Percentiles rank a stretch among this genome's conserved stretches.
Conservation (phyloP, 2,888 invertebrate genomes). For the Apamea epomidion region DNA sequence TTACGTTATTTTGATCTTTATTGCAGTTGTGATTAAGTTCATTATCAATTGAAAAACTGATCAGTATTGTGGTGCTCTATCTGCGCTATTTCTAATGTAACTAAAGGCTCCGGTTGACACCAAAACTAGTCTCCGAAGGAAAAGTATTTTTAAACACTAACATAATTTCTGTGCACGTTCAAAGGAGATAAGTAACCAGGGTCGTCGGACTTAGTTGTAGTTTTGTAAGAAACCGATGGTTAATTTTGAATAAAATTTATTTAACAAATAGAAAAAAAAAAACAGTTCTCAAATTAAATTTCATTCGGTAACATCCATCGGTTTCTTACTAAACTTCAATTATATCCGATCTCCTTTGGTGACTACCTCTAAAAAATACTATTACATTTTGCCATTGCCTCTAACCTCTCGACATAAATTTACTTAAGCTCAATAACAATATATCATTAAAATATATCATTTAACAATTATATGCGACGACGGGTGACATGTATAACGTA, state of each 20-base stretch:
- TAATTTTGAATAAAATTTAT: too few species aligned
- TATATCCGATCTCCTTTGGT: too few species aligned
- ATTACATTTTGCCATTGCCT: background rate
- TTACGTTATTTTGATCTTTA: background rate
- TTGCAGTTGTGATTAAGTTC: background rate
- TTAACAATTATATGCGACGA: constrained; percentile 4
- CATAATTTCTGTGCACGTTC: background rate
- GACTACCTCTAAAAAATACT: background rate
- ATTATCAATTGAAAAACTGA: background rate
- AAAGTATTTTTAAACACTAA: too few species aligned
- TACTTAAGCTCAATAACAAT: constrained; percentile 32
- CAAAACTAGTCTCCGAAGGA: background rate
- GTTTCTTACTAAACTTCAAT: too few species aligned
- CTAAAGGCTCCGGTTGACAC: too few species aligned
- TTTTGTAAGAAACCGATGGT: too few species aligned
- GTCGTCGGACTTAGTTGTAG: too few species aligned
- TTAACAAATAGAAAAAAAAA: too few species aligned
- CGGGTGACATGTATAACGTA: constrained; percentile 17
- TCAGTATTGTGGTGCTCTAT: background rate
- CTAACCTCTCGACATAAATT: constrained; percentile 7
- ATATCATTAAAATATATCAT: constrained; percentile 16
- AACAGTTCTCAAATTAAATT: too few species aligned
- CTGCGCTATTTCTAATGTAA: background rate
- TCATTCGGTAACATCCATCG: too few species aligned
- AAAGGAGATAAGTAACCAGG: too few species aligned